Percentiles rank a stretch among this genome's conserved stretches.
phyloP scores from a whole-genome alignment of 2,113 vertebrate genomes.

The Argyrosomus japonicus region DNA sequence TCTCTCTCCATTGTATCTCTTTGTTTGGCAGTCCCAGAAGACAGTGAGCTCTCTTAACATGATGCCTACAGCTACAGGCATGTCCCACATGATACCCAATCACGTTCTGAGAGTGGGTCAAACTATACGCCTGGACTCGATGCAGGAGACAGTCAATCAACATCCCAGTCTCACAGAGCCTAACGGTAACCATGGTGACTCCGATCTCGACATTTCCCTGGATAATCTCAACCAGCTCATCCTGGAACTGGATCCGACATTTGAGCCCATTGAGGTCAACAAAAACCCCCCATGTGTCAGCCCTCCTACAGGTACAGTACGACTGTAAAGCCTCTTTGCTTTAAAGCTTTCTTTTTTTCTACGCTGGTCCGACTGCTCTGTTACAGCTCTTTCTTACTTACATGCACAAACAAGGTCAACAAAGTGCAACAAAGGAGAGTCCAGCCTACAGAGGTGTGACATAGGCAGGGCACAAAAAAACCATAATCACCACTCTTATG shows the following conservation, averaged over 20 bases:
- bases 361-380: background rate
- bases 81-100: conserved; percentile 84
- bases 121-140: conserved; percentile 75
- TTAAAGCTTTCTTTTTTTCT: background rate
- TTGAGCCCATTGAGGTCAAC: conserved; percentile 74
- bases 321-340: background rate
- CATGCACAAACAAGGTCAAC: background rate
- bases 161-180: conserved; percentile 5
- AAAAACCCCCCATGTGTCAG: conserved; percentile 39
- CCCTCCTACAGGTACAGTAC: conserved; percentile 61
- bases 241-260: conserved; percentile 88
- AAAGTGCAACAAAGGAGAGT: background rate
- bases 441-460: background rate
- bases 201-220: conserved; percentile 82
- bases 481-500: background rate
- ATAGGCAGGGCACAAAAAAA: background rate
- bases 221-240: conserved; percentile 88
- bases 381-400: background rate
- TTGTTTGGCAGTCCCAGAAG: conserved; percentile 34
- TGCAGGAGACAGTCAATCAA: conserved; percentile 26
- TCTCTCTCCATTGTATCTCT: conserved; percentile 37
- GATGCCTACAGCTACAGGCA: conserved; percentile 73
- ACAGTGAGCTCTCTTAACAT: conserved; percentile 47
- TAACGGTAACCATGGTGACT: background rate
- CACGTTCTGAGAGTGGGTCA: conserved; percentile 87